Percentiles rank a stretch among this genome's conserved stretches.
Evolutionary conservation across 2,888 invertebrate species (phyloP).

Genomic region (Tridacna crocea): DNA sequence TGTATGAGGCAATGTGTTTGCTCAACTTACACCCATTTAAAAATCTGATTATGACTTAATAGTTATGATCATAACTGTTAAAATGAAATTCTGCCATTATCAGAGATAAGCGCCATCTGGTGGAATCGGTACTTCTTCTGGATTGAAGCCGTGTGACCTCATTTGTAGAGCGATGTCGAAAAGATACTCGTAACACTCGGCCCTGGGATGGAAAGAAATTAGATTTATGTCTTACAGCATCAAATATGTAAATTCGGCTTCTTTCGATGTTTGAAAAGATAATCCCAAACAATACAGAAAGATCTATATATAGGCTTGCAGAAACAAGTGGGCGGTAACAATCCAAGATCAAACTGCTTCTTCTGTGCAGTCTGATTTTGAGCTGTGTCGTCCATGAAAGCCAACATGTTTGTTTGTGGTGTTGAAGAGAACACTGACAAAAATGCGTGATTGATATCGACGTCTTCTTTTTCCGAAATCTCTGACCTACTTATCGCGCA

Average conservation of each 20-base stretch:
- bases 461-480: too few relatives aligned
- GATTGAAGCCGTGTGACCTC: constrained; percentile 86
- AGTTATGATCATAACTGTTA: too few relatives aligned
- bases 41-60: too few relatives aligned
- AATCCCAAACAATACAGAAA: constrained; percentile 75
- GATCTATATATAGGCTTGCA: not conserved
- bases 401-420: too few relatives aligned
- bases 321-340: not conserved
- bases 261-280: too few relatives aligned
- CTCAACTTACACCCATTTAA: not conserved
- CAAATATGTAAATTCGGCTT: too few relatives aligned
- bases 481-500: too few relatives aligned
- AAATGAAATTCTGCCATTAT: not conserved
- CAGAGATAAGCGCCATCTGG: constrained; percentile 73
- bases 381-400: too few relatives aligned
- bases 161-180: constrained; percentile 96
- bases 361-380: too few relatives aligned
- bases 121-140: constrained; percentile 61
- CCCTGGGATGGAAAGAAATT: constrained; percentile 86
- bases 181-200: constrained; percentile 97
- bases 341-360: too few relatives aligned
- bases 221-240: not conserved
- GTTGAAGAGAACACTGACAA: too few relatives aligned
- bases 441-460: too few relatives aligned
- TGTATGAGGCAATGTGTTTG: not conserved